Evolutionary conservation across 1,140 invertebrate species (phyloP).

Genomic region (Dendroctonus valens): DNA sequence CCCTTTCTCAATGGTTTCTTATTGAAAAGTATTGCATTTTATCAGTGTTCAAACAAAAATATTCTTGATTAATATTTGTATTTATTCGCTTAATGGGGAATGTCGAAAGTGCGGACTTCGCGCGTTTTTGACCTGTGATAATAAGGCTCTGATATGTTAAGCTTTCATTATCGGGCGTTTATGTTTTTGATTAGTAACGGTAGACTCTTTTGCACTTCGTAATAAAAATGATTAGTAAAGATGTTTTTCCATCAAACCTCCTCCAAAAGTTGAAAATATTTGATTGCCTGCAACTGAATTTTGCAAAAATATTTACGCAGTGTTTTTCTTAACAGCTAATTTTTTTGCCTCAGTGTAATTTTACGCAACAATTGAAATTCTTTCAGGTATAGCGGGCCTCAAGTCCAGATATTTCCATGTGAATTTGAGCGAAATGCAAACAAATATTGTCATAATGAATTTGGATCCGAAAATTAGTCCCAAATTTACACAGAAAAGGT

Average conservation of each 20-base stretch:
- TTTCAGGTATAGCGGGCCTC: constrained; percentile 60
- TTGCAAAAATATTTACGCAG: neutral
- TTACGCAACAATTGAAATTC: neutral
- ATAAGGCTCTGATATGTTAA: neutral
- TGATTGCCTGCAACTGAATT: neutral
- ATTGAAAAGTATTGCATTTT: no score
- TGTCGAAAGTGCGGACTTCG: neutral
- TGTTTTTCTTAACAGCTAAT: neutral
- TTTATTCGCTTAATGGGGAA: neutral
- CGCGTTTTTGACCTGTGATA: neutral
- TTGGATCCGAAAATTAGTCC: constrained; percentile 48
- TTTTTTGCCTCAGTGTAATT: neutral
- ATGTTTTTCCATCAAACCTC: neutral
- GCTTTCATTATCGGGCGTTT: neutral
- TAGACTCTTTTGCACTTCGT: neutral
- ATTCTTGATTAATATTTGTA: neutral
- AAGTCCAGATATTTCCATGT: constrained; percentile 56
- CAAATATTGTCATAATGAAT: constrained; percentile 76
- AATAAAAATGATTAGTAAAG: constrained; percentile 5
- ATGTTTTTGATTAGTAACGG: neutral
- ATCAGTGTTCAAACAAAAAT: neutral
- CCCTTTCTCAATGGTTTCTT: no score
- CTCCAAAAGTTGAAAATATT: neutral
- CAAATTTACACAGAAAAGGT: constrained; percentile 23
- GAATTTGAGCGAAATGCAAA: constrained; percentile 64